Base-by-base conservation (phyloP, 53 echinoderm and acorn worm species). In the Zoroaster sp. region DNA sequence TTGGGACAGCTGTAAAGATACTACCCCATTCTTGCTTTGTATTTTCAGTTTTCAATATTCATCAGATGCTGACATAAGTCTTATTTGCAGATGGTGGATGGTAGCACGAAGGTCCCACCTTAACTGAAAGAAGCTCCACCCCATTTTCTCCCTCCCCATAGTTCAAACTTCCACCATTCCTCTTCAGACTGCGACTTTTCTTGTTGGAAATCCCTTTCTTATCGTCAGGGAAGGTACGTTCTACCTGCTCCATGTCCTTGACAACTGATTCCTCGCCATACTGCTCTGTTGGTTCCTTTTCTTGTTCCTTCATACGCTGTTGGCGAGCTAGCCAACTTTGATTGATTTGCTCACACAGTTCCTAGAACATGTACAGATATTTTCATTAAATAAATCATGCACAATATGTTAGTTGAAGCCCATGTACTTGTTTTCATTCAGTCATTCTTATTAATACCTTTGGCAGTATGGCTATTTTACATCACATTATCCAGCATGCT, bases 281-380 rank as follows among this genome's bases (percentile, higher is more conserved):
- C 9, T 83, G 44, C 40, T 51, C 87, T 5, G 89, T 79, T 52
- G 36, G 77, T 44, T 73, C 88, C 72, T 89, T 95, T 53, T 90
- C 83, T 35, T 86, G 52, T 5, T 90, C 96, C 83, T 78, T 88
- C 41, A 89, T 86, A 39, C 85, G 94, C n/a, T 83, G 78, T 69
- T 94, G 90, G 11, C 94, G 89, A 14, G 86, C 78, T 33, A 85
- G 88, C 96, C 96, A 96, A 40, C 86, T 94, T 53, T 91, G 87
- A 69, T 96, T 96, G 77, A 96, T 96, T 72, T 91, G 77, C 20
- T 91, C 94, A 72, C 96, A 96, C 66, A 93, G 90, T 51, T 93
- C 96, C 96, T 96, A 70, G 10, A 63, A 25, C 14, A 70, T 25
- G 40, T 18, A 0, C 72, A 46, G 15, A 44, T 25, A 66, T 31